These are phyloP conservation scores for Chlorodrepanis virens DNA, from an alignment of 2,113 vertebrate species.

Conservation along the genomic window DNA sequence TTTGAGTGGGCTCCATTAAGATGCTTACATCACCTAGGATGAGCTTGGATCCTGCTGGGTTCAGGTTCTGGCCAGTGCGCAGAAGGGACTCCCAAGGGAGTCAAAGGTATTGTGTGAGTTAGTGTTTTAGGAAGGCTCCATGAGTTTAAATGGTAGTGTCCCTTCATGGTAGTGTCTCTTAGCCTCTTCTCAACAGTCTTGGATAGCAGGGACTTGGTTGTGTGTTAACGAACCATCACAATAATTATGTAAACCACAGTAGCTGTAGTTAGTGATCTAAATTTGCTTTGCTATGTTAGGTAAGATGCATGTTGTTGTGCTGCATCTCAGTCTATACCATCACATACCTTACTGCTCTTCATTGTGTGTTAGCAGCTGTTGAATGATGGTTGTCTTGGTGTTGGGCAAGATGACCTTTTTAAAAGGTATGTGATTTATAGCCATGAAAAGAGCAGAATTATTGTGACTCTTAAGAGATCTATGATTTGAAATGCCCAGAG, in stretches of 20 bases:
- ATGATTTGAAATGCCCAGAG: neutral
- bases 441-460: neutral
- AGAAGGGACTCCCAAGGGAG: neutral
- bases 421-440: neutral
- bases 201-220: neutral
- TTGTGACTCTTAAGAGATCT: neutral
- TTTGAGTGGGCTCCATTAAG: neutral
- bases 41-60: neutral
- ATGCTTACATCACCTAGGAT: neutral
- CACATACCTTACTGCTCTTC: neutral
- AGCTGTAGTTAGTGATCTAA: neutral
- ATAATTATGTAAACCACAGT: neutral
- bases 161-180: neutral
- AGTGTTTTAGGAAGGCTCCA: neutral
- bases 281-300: neutral
- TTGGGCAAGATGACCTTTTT: neutral
- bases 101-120: neutral
- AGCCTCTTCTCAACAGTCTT: neutral
- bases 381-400: neutral
- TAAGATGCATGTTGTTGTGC: neutral
- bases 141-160: neutral
- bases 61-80: neutral
- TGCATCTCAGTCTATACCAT: neutral
- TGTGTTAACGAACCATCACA: neutral
- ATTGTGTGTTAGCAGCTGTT: neutral